Base-by-base conservation (phyloP, 2,797 vertebrate species). In the Pangasius larnaudii region DNA sequence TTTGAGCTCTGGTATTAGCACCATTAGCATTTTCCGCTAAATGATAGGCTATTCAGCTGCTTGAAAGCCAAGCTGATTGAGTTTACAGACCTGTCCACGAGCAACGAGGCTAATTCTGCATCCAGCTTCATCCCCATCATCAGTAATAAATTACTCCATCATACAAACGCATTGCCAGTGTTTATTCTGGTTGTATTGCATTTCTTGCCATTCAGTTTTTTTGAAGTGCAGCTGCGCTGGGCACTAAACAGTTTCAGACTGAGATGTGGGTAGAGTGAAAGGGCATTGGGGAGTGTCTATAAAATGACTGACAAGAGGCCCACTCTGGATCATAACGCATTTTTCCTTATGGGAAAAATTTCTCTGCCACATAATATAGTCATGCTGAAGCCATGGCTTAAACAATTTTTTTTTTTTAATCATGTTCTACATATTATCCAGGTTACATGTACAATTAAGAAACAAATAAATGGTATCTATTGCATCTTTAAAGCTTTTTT, bases 41-140 rank as follows among this genome's bases (percentile, higher is more conserved):
- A 77, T n/a, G 19, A 77, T 18, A 51, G n/a, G 16, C 46, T 49
- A 53, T 78, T 51, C 46, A 77, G 46, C 27, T 77, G 42, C 24
- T 79, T 79, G 51, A 78, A 56, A 78, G 51, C 75, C 75, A 56
- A 33, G 77, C 30, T 56, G 75, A 78, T 79, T 79, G 77, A 18
- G 53, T 78, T 58, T 80, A 24, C 53, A 58, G 33, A 58, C 19
- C 77, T 58, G 77, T 80, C 18, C 19, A 39, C 16, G 33, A 59
- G 56, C 30, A 59, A 27, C 16, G 11, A 42, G 5, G 7, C 19
- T 80, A 24, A 39, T 58, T 80, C 78, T 80, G 56, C 22, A 14
- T 80, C 51, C 51, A 33, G 75, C 49, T 33, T 30, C 53, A 58
- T 22, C n/a, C 30, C 19, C 53, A 11, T 79, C 18, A 58, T 58